These are phyloP conservation scores for Betta splendens DNA, from an alignment of 2,797 vertebrate genomes.

Conservation along the genomic window DNA sequence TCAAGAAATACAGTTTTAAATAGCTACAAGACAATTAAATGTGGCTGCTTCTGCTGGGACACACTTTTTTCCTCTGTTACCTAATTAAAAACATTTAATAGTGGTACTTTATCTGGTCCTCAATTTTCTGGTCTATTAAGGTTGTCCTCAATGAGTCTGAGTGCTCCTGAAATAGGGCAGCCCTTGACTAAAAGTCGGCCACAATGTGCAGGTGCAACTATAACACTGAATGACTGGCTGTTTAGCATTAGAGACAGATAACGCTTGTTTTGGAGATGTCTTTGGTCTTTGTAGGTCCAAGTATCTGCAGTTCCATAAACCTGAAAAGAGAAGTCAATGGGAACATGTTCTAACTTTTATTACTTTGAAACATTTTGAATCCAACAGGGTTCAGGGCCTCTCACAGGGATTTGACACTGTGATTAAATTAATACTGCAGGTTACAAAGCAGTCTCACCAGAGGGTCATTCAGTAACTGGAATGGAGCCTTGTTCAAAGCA, in stretches of 20 bases:
- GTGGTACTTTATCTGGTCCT: constrained; percentile 82
- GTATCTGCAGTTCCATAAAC: no score
- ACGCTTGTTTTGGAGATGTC: not conserved
- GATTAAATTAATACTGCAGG: no score
- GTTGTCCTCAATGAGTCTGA: constrained; percentile 76
- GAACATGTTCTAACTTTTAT: no score
- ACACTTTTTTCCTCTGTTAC: constrained; percentile 64
- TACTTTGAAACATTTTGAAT: no score
- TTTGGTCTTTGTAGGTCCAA: not conserved
- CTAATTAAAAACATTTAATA: constrained; percentile 86
- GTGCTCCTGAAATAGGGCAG: constrained; percentile 78
- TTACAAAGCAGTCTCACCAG: no score
- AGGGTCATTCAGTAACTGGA: no score
- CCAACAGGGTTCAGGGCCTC: no score
- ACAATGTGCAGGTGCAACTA: constrained; percentile 42
- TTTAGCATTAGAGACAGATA: not conserved
- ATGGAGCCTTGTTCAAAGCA: no score
- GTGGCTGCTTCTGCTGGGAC: constrained; percentile 69
- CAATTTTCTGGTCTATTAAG: constrained; percentile 82
- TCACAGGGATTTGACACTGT: no score
- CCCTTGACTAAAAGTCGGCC: constrained; percentile 66
- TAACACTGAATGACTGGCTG: not conserved
- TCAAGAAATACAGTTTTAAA: constrained; percentile 62
- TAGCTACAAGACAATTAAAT: constrained; percentile 72
- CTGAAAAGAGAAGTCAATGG: no score